These are phyloP conservation scores for Megathymus violae DNA, from an alignment of 1,140 invertebrate genomes.

Conservation along the genomic window DNA sequence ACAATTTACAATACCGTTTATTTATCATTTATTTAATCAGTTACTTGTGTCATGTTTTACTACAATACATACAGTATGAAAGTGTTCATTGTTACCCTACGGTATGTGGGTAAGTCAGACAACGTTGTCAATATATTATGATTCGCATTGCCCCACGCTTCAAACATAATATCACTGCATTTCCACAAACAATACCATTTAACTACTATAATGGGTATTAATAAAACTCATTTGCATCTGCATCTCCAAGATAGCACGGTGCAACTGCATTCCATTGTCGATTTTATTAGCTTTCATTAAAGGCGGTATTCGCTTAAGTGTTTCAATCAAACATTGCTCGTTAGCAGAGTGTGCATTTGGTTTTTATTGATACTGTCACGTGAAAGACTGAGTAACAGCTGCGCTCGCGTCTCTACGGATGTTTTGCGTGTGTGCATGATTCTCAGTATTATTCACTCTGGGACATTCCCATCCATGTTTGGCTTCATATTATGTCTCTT, in stretches of 20 bases:
- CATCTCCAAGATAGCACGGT: no score
- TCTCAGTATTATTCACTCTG: background rate
- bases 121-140: no score
- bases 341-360: background rate
- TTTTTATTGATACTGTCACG: conserved; percentile 32
- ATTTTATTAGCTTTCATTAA: conserved; percentile 3
- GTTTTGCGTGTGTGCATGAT: background rate
- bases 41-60: no score
- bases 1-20: no score
- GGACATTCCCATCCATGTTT: conserved; percentile 20
- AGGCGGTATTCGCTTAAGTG: background rate
- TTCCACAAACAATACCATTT: background rate
- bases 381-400: conserved; percentile 36
- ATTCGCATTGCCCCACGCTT: background rate
- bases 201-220: no score
- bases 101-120: no score
- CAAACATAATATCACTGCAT: background rate
- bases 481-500: conserved; percentile 6
- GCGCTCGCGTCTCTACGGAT: conserved; percentile 6
- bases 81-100: no score
- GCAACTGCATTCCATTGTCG: background rate
- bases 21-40: no score
- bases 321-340: background rate
- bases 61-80: no score
- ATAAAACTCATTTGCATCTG: background rate